These are phyloP conservation scores for Noctua comes DNA, from an alignment of 2,888 invertebrate genomes.

Conservation along the genomic window DNA sequence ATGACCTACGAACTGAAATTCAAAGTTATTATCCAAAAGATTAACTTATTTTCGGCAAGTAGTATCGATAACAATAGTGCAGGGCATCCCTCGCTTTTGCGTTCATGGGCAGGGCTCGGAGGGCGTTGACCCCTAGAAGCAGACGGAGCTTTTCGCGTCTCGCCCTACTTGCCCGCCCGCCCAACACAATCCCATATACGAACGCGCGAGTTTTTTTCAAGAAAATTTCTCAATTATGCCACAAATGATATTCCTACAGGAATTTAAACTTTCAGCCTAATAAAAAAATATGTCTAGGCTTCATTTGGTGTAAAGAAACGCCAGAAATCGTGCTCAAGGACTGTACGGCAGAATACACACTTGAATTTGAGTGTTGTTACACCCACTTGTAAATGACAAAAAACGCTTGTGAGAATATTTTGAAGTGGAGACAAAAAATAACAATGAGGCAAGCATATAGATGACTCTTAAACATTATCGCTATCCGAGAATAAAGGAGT, in stretches of 20 bases:
- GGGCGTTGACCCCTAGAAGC: slow-evolving; percentile 86
- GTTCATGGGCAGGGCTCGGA: slow-evolving; percentile 88
- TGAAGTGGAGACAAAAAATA: slow-evolving; percentile 53
- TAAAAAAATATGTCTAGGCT: background rate
- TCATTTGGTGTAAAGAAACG: slow-evolving; percentile 33
- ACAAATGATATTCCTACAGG: background rate
- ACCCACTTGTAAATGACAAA: slow-evolving; percentile 46
- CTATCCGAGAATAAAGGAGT: slow-evolving; percentile 18
- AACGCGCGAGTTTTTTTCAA: slow-evolving; percentile 55
- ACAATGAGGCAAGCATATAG: slow-evolving; percentile 52
- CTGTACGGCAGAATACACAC: slow-evolving; percentile 53
- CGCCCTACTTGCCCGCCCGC: slow-evolving; percentile 87
- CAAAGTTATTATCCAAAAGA: slow-evolving; percentile 31
- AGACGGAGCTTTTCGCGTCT: slow-evolving; percentile 88
- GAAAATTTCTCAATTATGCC: slow-evolving; percentile 23
- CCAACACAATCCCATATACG: slow-evolving; percentile 72
- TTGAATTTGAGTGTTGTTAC: slow-evolving; percentile 58
- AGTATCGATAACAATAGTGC: slow-evolving; percentile 83
- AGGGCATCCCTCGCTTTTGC: slow-evolving; percentile 82
- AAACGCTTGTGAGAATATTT: slow-evolving; percentile 59
- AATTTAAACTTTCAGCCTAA: background rate
- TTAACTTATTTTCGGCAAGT: slow-evolving; percentile 70
- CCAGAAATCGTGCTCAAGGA: slow-evolving; percentile 75
- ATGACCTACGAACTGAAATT: slow-evolving; percentile 25
- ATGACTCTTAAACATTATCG: slow-evolving; percentile 19